Percentiles rank a stretch among this genome's conserved stretches.
These are phyloP conservation scores for Amyelois transitella DNA, from an alignment of 1,140 invertebrate species.

Conservation along the genomic window DNA sequence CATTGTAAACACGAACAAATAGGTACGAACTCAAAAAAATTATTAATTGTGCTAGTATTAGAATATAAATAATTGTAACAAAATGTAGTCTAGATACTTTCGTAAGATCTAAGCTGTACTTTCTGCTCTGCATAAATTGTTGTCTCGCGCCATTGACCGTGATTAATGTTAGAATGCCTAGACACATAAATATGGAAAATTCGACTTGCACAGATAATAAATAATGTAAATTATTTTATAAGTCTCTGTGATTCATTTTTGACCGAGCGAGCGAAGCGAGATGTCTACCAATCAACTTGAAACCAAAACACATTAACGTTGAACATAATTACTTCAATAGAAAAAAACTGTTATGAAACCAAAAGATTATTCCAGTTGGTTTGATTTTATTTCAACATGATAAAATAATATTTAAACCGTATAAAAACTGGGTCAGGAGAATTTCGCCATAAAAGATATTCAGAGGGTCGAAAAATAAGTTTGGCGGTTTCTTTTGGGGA, in stretches of 20 bases:
- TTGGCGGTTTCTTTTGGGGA: neutral
- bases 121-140: slow-evolving; percentile 20
- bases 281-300: no score
- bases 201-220: neutral
- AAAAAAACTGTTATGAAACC: no score
- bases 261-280: no score
- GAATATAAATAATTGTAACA: no score
- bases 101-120: slow-evolving; percentile 2
- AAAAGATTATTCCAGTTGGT: no score
- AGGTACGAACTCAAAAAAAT: no score
- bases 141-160: slow-evolving; percentile 22
- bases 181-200: slow-evolving; percentile 31
- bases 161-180: slow-evolving; percentile 28
- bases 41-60: no score
- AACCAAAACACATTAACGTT: no score
- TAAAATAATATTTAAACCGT: neutral
- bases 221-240: neutral
- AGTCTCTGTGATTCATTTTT: no score
- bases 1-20: no score
- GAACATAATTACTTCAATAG: no score
- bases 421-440: neutral
- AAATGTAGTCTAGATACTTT: slow-evolving; percentile 4
- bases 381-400: no score
- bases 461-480: slow-evolving; percentile 1
- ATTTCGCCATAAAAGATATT: neutral